phyloP scores from a whole-genome alignment of 1,140 invertebrate genomes.

The Anoplolepis gracilipes region DNA sequence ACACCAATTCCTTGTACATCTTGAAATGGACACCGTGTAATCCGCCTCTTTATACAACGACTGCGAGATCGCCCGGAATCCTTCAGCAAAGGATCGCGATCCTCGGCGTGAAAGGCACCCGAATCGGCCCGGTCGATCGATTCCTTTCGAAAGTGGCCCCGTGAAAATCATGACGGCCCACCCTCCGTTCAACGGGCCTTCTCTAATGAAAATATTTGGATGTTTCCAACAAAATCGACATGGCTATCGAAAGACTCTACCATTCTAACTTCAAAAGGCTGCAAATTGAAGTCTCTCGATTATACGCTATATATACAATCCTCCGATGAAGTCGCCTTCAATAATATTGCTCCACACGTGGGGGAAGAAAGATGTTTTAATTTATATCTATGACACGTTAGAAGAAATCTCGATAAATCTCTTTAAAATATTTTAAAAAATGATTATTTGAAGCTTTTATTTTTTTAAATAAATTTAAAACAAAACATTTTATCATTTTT shows the following conservation, averaged over 20 bases:
- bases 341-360: background rate
- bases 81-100: slow-evolving; percentile 43
- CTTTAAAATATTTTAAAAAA: slow-evolving; percentile 28
- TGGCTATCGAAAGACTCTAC: background rate
- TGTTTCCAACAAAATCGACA: slow-evolving; percentile 82
- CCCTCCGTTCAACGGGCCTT: slow-evolving; percentile 30
- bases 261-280: slow-evolving; percentile 6
- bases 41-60: slow-evolving; percentile 72
- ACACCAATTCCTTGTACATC: slow-evolving; percentile 71
- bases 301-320: background rate
- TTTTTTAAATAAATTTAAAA: background rate
- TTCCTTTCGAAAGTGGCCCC: slow-evolving; percentile 17
- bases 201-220: slow-evolving; percentile 82
- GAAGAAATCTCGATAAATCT: background rate
- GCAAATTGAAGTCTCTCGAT: slow-evolving; percentile 9
- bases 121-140: background rate
- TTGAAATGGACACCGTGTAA: slow-evolving; percentile 84
- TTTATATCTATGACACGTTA: background rate
- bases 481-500: background rate
- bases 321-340: background rate
- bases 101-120: slow-evolving; percentile 12
- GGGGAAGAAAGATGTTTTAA: background rate
- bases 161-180: slow-evolving; percentile 61
- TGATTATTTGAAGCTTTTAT: slow-evolving; percentile 11
- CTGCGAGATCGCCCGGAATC: slow-evolving; percentile 60